A percentile compares a stretch with the other conserved stretches of the same genome.
phyloP scores from a whole-genome alignment of 2,888 invertebrate species.

The Danaus chrysippus region DNA sequence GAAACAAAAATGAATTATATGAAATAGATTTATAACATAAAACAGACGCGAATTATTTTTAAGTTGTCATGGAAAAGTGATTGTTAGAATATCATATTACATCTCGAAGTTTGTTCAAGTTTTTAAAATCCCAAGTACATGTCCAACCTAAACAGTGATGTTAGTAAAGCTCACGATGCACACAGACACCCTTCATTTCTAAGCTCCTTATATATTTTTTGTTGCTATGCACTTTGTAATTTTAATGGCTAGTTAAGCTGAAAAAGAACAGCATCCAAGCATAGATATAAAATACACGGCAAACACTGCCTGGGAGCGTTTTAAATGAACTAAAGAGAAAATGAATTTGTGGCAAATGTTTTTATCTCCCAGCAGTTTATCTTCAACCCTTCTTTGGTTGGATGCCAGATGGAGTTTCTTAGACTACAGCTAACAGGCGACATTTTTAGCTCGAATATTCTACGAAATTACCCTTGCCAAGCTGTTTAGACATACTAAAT shows the following conservation, averaged over 20 bases:
- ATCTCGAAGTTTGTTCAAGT: too few relatives aligned
- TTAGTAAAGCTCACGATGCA: too few relatives aligned
- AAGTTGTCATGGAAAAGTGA: too few relatives aligned
- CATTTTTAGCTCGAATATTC: slow-evolving; percentile 32
- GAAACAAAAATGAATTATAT: too few relatives aligned
- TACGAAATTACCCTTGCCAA: slow-evolving; percentile 33
- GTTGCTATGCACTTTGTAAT: too few relatives aligned
- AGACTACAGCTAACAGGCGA: slow-evolving; percentile 32
- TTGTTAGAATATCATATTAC: too few relatives aligned
- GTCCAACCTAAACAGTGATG: too few relatives aligned
- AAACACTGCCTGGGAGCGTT: slow-evolving; percentile 14
- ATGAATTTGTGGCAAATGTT: slow-evolving; percentile 31
- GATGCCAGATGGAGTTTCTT: slow-evolving; percentile 32
- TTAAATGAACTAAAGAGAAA: slow-evolving; percentile 26
- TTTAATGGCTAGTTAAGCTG: background rate
- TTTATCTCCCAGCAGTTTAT: slow-evolving; percentile 33
- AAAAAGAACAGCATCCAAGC: background rate
- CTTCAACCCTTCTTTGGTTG: slow-evolving; percentile 28
- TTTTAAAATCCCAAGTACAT: too few relatives aligned
- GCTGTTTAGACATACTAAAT: slow-evolving; percentile 30
- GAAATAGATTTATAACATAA: too few relatives aligned
- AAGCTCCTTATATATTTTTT: too few relatives aligned
- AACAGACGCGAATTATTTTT: too few relatives aligned
- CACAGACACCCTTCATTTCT: too few relatives aligned
- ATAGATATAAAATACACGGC: slow-evolving; percentile 10